Base-by-base conservation (phyloP, 1,140 invertebrate genomes). In the Bombyx mori region DNA sequence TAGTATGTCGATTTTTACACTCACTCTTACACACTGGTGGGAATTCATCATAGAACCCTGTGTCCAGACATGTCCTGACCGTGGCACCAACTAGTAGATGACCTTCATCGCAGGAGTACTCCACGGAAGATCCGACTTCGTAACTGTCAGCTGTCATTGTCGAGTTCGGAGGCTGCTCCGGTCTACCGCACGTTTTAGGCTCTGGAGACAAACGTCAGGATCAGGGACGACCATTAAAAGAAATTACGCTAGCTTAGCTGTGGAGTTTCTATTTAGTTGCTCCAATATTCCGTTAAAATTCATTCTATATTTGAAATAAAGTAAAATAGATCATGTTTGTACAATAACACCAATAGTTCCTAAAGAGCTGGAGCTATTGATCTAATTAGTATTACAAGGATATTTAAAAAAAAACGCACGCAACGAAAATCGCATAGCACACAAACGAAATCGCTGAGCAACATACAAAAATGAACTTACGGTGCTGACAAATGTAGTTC, bases 401-500 rank as follows among this genome's bases (percentile, higher is more conserved):
- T 5, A 35, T 35, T 35, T 3, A 35, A 35, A 3, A 35, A 35
- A 35, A 35, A 35, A 35, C 26, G 2, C 26, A 35, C 26, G 4
- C 26, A 35, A 35, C 26, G 26, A 35, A 35, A 35, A 35, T 35
- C 26, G 26, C 26, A 35, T 35, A 35, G 26, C 26, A 35, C 26
- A 35, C 4, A 35, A 35, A 35, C 26, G 26, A 35, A 35, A 35
- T 35, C 26, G 26, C 26, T 35, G 2, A 45, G 51, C 51, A 52
- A 8, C 26, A 42, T 22, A 35, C 2, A 5, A 26, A 26, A 35
- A 18, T 12, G 18, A 42, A 93, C 94, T 94, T 89, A 96, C 95
- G 94, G 86, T 98, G 96, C 88, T 98, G 96, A 75, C 97, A 98
- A 61, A 98, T 97, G 82, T 94, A 98, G 87, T 98, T 97, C 26